Evolutionary conservation across 1,140 invertebrate species (phyloP).

Genomic region (Dendrolimus punctatus): DNA sequence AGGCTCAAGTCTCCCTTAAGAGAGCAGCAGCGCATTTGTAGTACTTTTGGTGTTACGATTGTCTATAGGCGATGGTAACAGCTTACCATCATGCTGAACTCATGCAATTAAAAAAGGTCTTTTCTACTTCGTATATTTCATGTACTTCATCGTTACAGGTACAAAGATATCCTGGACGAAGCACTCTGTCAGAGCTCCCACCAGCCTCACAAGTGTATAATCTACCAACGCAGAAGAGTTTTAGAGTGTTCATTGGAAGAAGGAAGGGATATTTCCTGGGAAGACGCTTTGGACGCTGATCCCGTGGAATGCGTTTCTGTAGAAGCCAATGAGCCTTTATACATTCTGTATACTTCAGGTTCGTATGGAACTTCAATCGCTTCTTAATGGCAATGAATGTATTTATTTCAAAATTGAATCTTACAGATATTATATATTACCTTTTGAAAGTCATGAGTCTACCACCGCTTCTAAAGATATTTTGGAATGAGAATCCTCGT

Average conservation of each 20-base stretch:
- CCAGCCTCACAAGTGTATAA: slow-evolving; percentile 83
- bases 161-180: slow-evolving; percentile 91
- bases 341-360: slow-evolving; percentile 95
- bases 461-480: too few relatives aligned
- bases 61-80: too few relatives aligned
- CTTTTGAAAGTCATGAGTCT: too few relatives aligned
- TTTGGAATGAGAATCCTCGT: too few relatives aligned
- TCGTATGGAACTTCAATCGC: background rate
- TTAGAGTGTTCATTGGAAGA: slow-evolving; percentile 75
- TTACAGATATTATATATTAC: too few relatives aligned
- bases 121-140: too few relatives aligned
- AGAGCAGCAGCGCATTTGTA: too few relatives aligned
- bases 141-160: slow-evolving; percentile 67
- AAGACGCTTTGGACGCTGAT: slow-evolving; percentile 77
- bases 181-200: slow-evolving; percentile 82
- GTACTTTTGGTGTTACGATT: too few relatives aligned
- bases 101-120: too few relatives aligned
- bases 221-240: slow-evolving; percentile 83
- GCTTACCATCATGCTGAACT: too few relatives aligned
- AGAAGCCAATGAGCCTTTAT: slow-evolving; percentile 90
- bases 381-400: background rate
- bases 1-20: too few relatives aligned
- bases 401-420: too few relatives aligned
- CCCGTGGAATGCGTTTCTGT: slow-evolving; percentile 88
- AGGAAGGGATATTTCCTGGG: slow-evolving; percentile 83